These are phyloP conservation scores for Eulacestoma nigropectus DNA, from an alignment of 2,113 vertebrate species.

Conservation along the genomic window DNA sequence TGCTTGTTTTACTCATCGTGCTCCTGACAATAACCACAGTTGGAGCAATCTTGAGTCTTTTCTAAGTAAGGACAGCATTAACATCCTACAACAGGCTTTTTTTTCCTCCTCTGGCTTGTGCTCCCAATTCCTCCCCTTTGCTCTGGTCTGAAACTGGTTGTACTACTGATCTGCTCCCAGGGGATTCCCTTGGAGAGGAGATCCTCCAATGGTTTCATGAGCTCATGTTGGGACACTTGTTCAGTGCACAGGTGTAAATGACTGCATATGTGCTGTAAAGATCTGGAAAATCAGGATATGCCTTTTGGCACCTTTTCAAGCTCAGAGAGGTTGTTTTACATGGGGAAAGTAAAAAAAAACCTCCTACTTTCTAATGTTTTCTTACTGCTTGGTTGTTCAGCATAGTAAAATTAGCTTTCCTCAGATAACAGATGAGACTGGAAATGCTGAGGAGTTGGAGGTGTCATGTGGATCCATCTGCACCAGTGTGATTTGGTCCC, in stretches of 20 bases:
- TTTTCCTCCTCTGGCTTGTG: not conserved
- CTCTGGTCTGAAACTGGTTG: not conserved
- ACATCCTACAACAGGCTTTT: not conserved
- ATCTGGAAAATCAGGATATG: not conserved
- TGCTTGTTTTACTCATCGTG: not conserved
- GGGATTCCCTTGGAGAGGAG: not conserved
- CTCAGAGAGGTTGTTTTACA: not conserved
- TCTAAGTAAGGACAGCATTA: not conserved
- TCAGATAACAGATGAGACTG: not conserved
- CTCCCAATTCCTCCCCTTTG: not conserved
- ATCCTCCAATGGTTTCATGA: not conserved
- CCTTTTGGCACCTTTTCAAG: not conserved
- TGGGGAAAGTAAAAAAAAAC: not conserved
- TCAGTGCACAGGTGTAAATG: not conserved
- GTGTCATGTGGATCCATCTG: not conserved
- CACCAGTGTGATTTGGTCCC: not conserved
- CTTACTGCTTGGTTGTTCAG: not conserved
- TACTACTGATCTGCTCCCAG: not conserved
- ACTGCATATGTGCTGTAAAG: not conserved
- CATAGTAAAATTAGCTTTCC: not conserved
- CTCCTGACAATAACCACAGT: not conserved
- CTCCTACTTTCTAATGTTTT: not conserved
- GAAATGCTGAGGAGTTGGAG: not conserved
- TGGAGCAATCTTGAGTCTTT: not conserved
- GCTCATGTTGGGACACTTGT: not conserved